Percentiles rank a stretch among this genome's conserved stretches.
phyloP scores from a whole-genome alignment of 2,113 vertebrate genomes.

The Campylomormyrus tamandua region DNA sequence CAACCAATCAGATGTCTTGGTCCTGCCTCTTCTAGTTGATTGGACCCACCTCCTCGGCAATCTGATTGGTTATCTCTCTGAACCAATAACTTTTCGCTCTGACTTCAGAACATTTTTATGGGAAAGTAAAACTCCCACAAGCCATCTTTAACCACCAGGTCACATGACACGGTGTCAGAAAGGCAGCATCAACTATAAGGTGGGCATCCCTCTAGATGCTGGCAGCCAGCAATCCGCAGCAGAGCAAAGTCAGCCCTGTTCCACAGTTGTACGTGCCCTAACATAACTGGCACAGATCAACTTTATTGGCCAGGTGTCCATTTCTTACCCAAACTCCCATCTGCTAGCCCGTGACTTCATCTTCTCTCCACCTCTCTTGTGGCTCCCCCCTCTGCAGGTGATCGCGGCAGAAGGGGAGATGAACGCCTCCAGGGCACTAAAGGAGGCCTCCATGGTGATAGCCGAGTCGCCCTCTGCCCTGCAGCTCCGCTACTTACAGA shows the following conservation, averaged over 20 bases:
- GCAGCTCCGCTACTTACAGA: constrained; percentile 43
- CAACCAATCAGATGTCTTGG: not conserved
- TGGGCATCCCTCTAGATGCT: not conserved
- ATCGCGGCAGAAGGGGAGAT: constrained; percentile 40
- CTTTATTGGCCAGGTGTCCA: not conserved
- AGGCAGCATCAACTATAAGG: not conserved
- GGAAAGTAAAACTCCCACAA: not conserved
- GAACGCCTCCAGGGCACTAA: constrained; percentile 39
- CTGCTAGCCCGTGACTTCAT: not conserved
- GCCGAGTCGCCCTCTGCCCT: constrained; percentile 30
- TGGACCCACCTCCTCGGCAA: not conserved
- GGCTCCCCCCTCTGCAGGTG: constrained; percentile 22
- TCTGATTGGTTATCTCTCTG: not conserved
- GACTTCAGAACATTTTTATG: not conserved
- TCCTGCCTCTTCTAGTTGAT: not conserved
- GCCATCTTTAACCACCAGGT: not conserved
- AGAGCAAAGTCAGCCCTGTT: not conserved
- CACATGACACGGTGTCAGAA: not conserved
- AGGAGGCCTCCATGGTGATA: constrained; percentile 37
- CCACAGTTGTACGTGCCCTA: not conserved
- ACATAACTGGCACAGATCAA: not conserved
- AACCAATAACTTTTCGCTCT: not conserved
- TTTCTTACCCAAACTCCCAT: not conserved
- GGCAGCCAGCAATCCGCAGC: not conserved
- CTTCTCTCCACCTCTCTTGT: not conserved